Conservation (phyloP, 1,140 invertebrate genomes). For the Lucilia sericata region DNA sequence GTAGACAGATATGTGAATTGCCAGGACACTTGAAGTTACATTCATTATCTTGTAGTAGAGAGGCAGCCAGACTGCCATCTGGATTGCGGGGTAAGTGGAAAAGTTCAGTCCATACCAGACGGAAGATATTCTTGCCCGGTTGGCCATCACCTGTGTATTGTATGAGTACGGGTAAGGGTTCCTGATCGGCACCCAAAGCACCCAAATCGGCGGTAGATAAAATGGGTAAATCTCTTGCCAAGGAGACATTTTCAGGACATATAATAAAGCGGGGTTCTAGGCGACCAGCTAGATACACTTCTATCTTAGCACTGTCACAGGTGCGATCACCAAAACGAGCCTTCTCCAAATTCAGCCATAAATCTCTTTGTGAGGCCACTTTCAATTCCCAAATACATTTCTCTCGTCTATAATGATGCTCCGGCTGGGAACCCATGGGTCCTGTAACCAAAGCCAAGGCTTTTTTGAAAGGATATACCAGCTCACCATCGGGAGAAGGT, state of each 20-base stretch:
- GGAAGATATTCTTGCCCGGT: conserved; percentile 83
- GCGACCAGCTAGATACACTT: conserved; percentile 79
- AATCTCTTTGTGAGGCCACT: conserved; percentile 82
- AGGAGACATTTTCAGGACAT: conserved; percentile 85
- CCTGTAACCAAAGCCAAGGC: conserved; percentile 73
- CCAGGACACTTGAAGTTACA: conserved; percentile 89
- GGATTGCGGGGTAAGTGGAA: conserved; percentile 85
- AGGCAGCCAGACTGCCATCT: conserved; percentile 82
- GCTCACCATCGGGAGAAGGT: conserved; percentile 83
- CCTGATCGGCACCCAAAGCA: conserved; percentile 73
- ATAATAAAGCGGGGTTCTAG: conserved; percentile 80
- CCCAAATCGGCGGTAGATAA: conserved; percentile 80
- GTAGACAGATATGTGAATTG: conserved; percentile 83
- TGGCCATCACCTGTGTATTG: conserved; percentile 75
- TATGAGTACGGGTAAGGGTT: conserved; percentile 74
- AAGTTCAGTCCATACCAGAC: conserved; percentile 90
- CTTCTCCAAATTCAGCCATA: conserved; percentile 88
- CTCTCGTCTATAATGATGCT: conserved; percentile 73
- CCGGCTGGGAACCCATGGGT: conserved; percentile 61
- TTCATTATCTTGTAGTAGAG: conserved; percentile 73
- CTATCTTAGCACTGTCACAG: conserved; percentile 86
- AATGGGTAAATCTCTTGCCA: conserved; percentile 81
- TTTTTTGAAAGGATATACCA: conserved; percentile 86
- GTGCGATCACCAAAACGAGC: conserved; percentile 84
- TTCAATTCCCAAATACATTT: conserved; percentile 90